phyloP scores from a whole-genome alignment of 2,113 vertebrate genomes.

The Myrmecophaga tridactyla region DNA sequence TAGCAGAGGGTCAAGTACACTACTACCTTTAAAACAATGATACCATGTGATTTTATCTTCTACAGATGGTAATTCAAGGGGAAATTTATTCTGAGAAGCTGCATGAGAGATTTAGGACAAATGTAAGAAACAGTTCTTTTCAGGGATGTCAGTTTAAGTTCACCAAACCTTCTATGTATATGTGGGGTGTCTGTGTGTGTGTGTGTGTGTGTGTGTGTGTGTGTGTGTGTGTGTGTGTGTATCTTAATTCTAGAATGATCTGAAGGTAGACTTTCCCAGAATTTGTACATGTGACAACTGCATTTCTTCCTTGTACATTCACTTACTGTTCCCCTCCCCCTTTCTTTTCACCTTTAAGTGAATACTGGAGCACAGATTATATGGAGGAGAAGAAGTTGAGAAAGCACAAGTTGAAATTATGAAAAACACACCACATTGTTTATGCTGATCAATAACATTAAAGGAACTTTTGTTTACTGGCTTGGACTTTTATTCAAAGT shows the following conservation, averaged over 20 bases:
- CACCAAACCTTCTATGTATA: not conserved
- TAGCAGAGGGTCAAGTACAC: not conserved
- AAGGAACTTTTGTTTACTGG: not conserved
- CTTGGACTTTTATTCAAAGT: not conserved
- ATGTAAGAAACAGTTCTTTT: conserved; percentile 4
- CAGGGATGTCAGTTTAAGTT: not conserved
- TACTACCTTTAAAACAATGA: not conserved
- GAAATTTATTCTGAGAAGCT: not conserved
- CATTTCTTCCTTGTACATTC: not conserved
- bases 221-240: too few relatives aligned
- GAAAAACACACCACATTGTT: not conserved
- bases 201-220: too few relatives aligned
- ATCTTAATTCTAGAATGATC: not conserved
- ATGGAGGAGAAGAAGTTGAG: not conserved
- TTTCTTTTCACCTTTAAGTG: not conserved
- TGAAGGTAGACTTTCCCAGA: not conserved
- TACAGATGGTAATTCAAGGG: not conserved
- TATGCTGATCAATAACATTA: not conserved
- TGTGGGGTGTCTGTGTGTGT: too few relatives aligned
- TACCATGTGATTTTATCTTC: not conserved
- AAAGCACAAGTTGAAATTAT: not conserved
- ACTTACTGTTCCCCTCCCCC: not conserved
- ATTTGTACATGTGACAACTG: not conserved
- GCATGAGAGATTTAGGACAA: not conserved
- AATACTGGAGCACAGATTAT: not conserved